Evolutionary conservation across 2,888 invertebrate species (phyloP).

Genomic region (Rotaria sp.): DNA sequence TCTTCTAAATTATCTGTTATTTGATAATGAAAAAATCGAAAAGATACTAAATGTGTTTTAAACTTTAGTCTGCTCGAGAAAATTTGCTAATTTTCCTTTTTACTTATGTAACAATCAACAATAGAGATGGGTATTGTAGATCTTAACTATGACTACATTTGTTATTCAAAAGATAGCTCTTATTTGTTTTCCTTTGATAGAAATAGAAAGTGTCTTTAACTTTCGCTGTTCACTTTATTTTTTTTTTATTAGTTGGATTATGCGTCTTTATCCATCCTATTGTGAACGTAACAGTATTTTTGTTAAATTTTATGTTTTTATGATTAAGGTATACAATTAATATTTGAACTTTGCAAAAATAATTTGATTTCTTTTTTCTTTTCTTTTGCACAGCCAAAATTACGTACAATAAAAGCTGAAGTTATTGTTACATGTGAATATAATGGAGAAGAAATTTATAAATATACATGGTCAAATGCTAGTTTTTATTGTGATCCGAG

Average conservation of each 20-base stretch:
- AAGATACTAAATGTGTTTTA: too few relatives aligned
- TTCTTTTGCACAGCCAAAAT: background rate
- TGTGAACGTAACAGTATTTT: constrained; percentile 30
- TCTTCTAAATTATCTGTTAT: too few relatives aligned
- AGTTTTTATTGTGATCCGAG: constrained; percentile 19
- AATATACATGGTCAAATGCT: constrained; percentile 28
- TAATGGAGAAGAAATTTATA: constrained; percentile 26
- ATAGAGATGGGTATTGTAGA: too few relatives aligned
- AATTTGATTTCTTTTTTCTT: too few relatives aligned
- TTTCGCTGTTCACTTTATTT: background rate
- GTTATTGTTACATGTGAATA: constrained; percentile 22
- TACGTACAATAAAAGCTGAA: constrained; percentile 11
- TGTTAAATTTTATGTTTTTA: constrained; percentile 27
- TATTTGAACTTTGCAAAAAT: background rate
- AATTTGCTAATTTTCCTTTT: too few relatives aligned
- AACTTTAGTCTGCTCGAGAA: too few relatives aligned
- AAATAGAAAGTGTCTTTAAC: too few relatives aligned
- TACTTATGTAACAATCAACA: too few relatives aligned
- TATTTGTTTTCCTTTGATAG: too few relatives aligned
- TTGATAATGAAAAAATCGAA: too few relatives aligned
- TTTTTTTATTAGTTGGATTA: background rate
- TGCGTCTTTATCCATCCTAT: constrained; percentile 26
- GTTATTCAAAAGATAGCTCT: too few relatives aligned
- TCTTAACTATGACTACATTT: too few relatives aligned
- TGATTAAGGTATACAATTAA: background rate